Evolutionary conservation across 2,888 invertebrate genomes (phyloP), one percentile per base, ranked within the genome.

Genomic region (Tetramorium bicarinatum): DNA sequence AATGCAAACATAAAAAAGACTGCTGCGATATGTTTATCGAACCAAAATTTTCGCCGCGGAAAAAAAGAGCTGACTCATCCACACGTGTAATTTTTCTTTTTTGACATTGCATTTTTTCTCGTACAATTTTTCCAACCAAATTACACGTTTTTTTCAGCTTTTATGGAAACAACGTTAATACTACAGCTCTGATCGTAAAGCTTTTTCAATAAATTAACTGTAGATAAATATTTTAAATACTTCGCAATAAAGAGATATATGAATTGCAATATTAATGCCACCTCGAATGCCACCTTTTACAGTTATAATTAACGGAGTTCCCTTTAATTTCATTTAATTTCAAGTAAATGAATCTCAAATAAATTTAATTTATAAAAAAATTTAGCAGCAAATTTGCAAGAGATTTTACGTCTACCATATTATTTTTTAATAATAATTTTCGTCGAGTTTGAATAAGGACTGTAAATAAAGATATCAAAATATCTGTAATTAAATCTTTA

Each of bases 121-220:
- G 13, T 4, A 3, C 38, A 25, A 8, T 52, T 34, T 67, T 44
- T 77, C 29, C 54, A 25, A 56, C 29, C 7, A 44, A 67, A 56
- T 56, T 77, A 54, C 21, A 21, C n/a, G 15, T 44, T 74, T 47
- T 44, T 59, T 38, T 44, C 18, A 25, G 13, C 25, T 18, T 52
- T 25, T 25, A 13, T n/a, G n/a, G 15, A 54, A 38, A 61, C 34
- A 21, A 66, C 15, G 29, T 67, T 56, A 67, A 66, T 67, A 34
- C 1, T 25, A 25, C 1, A 49, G 54, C 4, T 34, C 18, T 34
- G 38, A 25, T 13, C 7, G 21, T 25, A 25, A 25, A 52, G 25
- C 25, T 66, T 41, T 49, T 76, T 25, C 25, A 52, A 66, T 76
- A 25, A 76, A 54, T 76, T 66, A 52, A 2, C 49, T 29, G 9